These are phyloP conservation scores for Cacajao melanocephalus DNA, from an alignment of 2,797 vertebrate genomes.

Conservation along the genomic window DNA sequence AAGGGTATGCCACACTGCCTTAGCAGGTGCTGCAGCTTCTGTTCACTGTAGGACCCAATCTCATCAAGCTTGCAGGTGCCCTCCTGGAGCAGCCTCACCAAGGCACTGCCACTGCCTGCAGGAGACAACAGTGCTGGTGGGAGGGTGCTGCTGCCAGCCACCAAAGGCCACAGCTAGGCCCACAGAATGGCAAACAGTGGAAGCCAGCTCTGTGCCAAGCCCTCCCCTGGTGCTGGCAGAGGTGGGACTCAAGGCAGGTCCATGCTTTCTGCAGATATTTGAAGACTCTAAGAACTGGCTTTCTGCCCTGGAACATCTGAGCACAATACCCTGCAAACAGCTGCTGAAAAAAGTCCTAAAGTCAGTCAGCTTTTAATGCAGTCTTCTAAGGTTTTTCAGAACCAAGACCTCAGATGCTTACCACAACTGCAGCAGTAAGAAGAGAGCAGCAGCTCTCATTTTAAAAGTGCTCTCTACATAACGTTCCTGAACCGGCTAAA, in stretches of 20 bases:
- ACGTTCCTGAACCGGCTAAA: neutral
- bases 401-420: neutral
- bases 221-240: neutral
- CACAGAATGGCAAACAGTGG: neutral
- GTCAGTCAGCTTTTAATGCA: neutral
- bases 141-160: neutral
- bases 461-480: neutral
- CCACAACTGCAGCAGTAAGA: neutral
- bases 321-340: neutral
- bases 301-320: neutral
- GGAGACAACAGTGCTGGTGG: neutral
- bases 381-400: neutral
- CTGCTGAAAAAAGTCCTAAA: neutral
- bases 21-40: constrained; percentile 90
- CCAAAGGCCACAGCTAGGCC: neutral
- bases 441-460: neutral
- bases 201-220: neutral
- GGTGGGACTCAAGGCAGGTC: neutral
- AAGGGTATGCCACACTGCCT: constrained; percentile 86
- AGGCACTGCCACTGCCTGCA: constrained; percentile 90
- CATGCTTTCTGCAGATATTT: neutral
- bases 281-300: neutral
- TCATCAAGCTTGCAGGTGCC: constrained; percentile 90
- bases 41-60: constrained; percentile 88
- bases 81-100: constrained; percentile 94